Evolutionary conservation across 2,888 invertebrate genomes (phyloP), one percentile per base, ranked within the genome.

Genomic region (Allacma fusca): DNA sequence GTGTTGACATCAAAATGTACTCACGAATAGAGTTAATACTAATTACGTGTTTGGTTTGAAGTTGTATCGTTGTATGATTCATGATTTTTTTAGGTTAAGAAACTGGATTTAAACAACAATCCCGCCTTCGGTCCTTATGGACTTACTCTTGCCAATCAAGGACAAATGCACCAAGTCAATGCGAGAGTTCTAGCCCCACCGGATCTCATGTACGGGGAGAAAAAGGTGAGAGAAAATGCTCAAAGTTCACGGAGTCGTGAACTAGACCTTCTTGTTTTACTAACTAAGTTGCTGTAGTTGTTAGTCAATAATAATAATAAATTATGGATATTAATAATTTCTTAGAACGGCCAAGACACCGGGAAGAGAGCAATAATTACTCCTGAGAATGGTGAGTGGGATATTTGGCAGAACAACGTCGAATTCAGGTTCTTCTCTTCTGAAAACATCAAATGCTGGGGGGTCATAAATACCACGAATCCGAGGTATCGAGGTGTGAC

Each of bases 301-400:
- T n/a, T n/a, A n/a, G n/a, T n/a, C n/a, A n/a, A n/a, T n/a, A n/a
- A n/a, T n/a, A n/a, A n/a, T n/a, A n/a, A n/a, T n/a, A n/a, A n/a
- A n/a, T n/a, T n/a, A 57, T 57, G 21, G 4, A 4, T 57, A 21
- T 57, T 57, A 21, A 19, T n/a, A n/a, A 57, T 7, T 57, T 21
- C 5, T n/a, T 24, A 62, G 62, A 16, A 62, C 24, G 26, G 24
- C n/a, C 23, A 28, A 12, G 62, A 68, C 23, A 23, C 16, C 7
- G 65, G 40, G 16, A 43, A 69, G 44, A 13, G 70, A 28, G 70
- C 70, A 26, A 50, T 70, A 26, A 44, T 40, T 16, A 44, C 26
- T 28, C 70, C 70, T 5, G 50, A 21, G 26, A 24, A 57, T 24
- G 75, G 75, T 7, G 65, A 40, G 19, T 82, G 82, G 82, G 82